Evolutionary conservation across 2,888 invertebrate genomes (phyloP).

Genomic region (Colletes collaris): DNA sequence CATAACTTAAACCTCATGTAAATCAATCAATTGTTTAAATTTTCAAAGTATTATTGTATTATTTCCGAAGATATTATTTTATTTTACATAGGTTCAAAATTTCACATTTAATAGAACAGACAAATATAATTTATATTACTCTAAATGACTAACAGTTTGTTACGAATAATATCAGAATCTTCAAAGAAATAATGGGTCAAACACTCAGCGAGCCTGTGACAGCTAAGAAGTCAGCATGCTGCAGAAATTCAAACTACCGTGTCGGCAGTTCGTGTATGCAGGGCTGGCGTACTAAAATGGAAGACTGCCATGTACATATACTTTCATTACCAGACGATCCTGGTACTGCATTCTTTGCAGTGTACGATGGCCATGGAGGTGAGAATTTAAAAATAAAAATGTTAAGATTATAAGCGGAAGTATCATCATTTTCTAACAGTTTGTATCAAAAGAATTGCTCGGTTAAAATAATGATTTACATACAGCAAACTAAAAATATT

Average conservation of each 20-base stretch:
- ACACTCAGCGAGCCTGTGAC: slow-evolving; percentile 98
- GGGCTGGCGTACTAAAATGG: slow-evolving; percentile 99
- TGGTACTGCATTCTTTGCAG: slow-evolving; percentile 96
- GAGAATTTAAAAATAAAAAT: slow-evolving; percentile 39
- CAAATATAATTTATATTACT: not conserved
- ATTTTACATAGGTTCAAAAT: not conserved
- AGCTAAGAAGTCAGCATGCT: slow-evolving; percentile 92
- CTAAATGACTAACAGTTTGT: not conserved
- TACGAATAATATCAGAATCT: slow-evolving; percentile 31
- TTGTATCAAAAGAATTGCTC: not conserved
- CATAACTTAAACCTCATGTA: not conserved
- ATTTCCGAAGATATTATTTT: no score
- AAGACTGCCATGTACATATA: slow-evolving; percentile 99
- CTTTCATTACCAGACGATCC: slow-evolving; percentile 96
- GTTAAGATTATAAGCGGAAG: not conserved
- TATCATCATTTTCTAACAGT: not conserved
- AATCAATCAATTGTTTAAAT: slow-evolving; percentile 1
- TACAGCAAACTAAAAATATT: not conserved
- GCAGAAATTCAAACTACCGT: slow-evolving; percentile 88
- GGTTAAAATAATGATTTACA: slow-evolving; percentile 6
- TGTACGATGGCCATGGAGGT: slow-evolving; percentile 98
- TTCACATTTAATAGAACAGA: not conserved
- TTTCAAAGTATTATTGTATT: not conserved
- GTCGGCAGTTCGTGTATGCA: slow-evolving; percentile 99
- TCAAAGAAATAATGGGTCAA: slow-evolving; percentile 92